These are phyloP conservation scores for Caenorhabditis tropicalis DNA, from an alignment of 1,140 invertebrate genomes.

Conservation along the genomic window DNA sequence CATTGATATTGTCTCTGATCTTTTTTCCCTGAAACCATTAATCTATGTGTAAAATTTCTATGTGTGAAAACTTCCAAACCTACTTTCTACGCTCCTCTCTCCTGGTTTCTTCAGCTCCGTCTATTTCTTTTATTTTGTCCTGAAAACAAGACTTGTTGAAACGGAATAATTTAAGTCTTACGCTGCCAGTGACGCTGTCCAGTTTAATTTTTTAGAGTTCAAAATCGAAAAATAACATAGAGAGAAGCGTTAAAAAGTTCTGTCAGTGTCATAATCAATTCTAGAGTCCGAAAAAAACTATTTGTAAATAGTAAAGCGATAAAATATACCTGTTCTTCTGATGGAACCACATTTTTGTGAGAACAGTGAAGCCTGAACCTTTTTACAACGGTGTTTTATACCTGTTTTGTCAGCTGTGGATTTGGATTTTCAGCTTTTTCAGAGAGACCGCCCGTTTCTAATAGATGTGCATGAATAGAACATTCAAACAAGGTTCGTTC, in stretches of 20 bases:
- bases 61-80: background rate
- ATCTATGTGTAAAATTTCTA: background rate
- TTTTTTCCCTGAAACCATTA: background rate
- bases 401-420: background rate
- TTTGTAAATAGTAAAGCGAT: no score
- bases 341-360: background rate
- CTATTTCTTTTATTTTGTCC: slow-evolving; percentile 18
- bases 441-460: slow-evolving; percentile 30
- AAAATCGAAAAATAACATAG: no score
- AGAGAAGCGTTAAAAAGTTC: no score
- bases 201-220: no score
- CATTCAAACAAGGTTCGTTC: no score
- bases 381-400: background rate
- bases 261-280: no score
- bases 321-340: slow-evolving; percentile 24
- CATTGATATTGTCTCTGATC: background rate
- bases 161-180: background rate
- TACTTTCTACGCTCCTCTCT: background rate
- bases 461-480: background rate
- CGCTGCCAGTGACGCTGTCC: background rate
- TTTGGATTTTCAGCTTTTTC: slow-evolving; percentile 8
- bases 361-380: background rate
- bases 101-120: background rate
- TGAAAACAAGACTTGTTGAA: background rate
- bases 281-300: no score